Conservation (phyloP, 2,888 invertebrate species). For the Dasysyrphus tricinctus region DNA sequence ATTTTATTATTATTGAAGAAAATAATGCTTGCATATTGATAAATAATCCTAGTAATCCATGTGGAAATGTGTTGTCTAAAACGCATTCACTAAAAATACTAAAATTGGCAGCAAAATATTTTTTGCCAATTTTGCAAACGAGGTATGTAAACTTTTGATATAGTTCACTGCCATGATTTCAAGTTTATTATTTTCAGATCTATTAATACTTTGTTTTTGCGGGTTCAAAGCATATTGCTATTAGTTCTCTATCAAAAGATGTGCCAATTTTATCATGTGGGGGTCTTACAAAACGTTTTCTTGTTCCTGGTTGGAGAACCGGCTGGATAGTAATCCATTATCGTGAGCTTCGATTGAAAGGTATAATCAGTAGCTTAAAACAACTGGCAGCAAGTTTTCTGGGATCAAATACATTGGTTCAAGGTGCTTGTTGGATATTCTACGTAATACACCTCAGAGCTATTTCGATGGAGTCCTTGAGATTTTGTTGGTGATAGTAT, state of each 20-base stretch:
- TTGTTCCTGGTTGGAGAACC: slow-evolving; percentile 98
- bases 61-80: slow-evolving; percentile 95
- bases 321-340: slow-evolving; percentile 99
- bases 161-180: too few relatives aligned
- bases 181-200: too few relatives aligned
- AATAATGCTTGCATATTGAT: too few relatives aligned
- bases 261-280: slow-evolving; percentile 97
- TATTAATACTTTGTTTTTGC: too few relatives aligned
- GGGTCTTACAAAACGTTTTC: slow-evolving; percentile 96
- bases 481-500: too few relatives aligned
- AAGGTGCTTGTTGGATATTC: too few relatives aligned
- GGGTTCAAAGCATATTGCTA: too few relatives aligned
- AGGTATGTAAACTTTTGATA: slow-evolving; percentile 88
- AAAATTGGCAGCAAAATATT: slow-evolving; percentile 90
- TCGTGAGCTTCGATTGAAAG: slow-evolving; percentile 83
- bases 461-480: too few relatives aligned
- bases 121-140: slow-evolving; percentile 97
- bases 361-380: slow-evolving; percentile 83
- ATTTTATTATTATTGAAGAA: too few relatives aligned
- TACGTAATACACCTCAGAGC: too few relatives aligned
- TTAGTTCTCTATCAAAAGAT: too few relatives aligned
- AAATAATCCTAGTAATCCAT: slow-evolving; percentile 99
- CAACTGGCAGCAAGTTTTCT: slow-evolving; percentile 92
- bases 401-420: too few relatives aligned
- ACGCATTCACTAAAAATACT: slow-evolving; percentile 92